Base-by-base conservation (phyloP, 2,888 invertebrate genomes). In the Drosophila mulleri region DNA sequence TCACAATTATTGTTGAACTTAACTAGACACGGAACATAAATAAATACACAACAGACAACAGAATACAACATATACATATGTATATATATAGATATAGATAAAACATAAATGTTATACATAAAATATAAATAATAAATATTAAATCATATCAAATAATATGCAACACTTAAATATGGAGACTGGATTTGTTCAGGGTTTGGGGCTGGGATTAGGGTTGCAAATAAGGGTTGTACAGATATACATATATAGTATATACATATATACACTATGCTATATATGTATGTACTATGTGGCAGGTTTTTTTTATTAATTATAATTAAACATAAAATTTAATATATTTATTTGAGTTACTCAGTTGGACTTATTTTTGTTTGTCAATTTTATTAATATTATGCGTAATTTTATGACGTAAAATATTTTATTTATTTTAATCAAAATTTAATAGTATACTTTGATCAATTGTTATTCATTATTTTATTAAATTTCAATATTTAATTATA, bases 1-100 rank as follows among this genome's bases (percentile, higher is more conserved):
- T 84, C 87, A 84, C 84, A 88, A 65, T 65, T 58, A 35, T 61
- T 41, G 48, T 48, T 72, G 26, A 58, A 45, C 64, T 70, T 78
- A 52, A 67, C 77, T 78, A 83, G 61, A 81, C 80, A 75, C 62
- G 47, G 53, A 83, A 87, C 82, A 84, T 66, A 78, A 75, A 75
- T 70, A 80, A 77, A 63, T 78, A 69, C 69, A 84, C 69, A 81
- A 78, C 60, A 77, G 59, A 75, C 70, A 82, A 84, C 67, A 64
- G 54, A 88, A 82, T 75, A 88, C 83, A 72, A 84, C 75, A 83
- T 63, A 80, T 63, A 83, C 59, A 80, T 63, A 80, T n/a, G n/a
- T 54, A 47, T 8, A 26, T 8, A 26, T 26, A 16, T 8, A 47
- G 2, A 47, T 26, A 29, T 29, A 29, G 7, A 29, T 29, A 29